Percentiles rank a stretch among this genome's conserved stretches.
phyloP scores from a whole-genome alignment of 2,888 invertebrate genomes.

The Ophioninae sp. region DNA sequence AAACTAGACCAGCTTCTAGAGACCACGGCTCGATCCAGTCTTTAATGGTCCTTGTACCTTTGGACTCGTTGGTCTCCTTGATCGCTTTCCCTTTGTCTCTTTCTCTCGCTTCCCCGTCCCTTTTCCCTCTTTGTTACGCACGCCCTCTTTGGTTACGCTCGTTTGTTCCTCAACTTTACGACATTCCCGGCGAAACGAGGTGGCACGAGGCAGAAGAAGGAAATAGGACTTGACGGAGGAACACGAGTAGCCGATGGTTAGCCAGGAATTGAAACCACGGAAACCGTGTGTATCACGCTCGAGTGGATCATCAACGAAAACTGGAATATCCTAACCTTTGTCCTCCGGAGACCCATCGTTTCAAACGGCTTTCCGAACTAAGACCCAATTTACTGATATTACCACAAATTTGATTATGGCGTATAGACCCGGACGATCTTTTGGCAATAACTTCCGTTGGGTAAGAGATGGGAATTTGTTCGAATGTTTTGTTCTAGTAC shows the following conservation, averaged over 20 bases:
- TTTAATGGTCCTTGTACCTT: constrained; percentile 50
- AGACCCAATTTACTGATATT: no score
- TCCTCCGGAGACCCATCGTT: no score
- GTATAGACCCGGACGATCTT: no score
- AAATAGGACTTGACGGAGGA: constrained; percentile 33
- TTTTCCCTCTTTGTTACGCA: constrained; percentile 14
- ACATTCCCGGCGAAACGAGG: constrained; percentile 41
- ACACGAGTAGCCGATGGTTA: constrained; percentile 54
- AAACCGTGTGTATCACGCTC: constrained; percentile 51
- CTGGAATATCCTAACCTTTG: constrained; percentile 1
- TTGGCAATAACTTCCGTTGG: no score
- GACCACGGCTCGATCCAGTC: constrained; percentile 15
- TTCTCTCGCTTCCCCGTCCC: background rate
- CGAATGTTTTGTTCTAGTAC: no score
- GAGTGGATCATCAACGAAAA: constrained; percentile 28
- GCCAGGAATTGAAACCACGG: constrained; percentile 41
- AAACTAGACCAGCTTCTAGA: constrained; percentile 50
- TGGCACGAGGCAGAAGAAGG: constrained; percentile 1
- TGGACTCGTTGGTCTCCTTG: constrained; percentile 23
- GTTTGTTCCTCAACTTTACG: constrained; percentile 46
- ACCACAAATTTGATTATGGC: no score
- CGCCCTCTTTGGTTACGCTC: constrained; percentile 11
- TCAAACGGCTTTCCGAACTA: no score
- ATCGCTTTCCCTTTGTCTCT: constrained; percentile 3
- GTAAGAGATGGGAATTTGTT: no score